These are phyloP conservation scores for Rhipidura dahli DNA, from an alignment of 2,113 vertebrate species.

Conservation along the genomic window DNA sequence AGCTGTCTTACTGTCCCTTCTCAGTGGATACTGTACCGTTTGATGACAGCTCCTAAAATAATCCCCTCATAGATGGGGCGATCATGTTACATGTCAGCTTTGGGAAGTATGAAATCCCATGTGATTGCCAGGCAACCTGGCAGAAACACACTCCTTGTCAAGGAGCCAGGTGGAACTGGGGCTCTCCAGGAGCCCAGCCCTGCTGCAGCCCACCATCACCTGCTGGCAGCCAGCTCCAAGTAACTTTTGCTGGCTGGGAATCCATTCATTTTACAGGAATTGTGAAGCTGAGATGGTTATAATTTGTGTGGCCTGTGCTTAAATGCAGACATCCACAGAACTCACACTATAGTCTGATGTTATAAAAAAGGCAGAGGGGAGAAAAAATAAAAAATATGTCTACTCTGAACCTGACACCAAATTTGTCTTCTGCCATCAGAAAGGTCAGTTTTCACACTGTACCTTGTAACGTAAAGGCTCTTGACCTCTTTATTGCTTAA, in stretches of 20 bases:
- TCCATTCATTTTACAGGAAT: not conserved
- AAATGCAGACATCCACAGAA: not conserved
- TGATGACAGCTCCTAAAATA: conserved; percentile 25
- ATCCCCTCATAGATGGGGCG: not conserved
- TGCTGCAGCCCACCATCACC: not conserved
- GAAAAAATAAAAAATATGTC: not conserved
- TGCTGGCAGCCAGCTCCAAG: not conserved
- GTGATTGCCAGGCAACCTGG: conserved; percentile 30
- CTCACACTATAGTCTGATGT: not conserved
- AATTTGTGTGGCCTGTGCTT: not conserved
- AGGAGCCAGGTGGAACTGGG: not conserved
- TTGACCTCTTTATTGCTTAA: not conserved
- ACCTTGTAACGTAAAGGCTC: not conserved
- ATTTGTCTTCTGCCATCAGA: not conserved
- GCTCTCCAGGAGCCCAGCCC: not conserved
- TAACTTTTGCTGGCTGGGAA: not conserved
- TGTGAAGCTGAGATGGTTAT: not conserved
- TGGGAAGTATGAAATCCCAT: not conserved
- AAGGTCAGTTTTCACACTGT: not conserved
- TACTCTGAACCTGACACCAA: not conserved
- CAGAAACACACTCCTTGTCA: not conserved
- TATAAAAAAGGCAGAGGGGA: no score
- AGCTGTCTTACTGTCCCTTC: not conserved
- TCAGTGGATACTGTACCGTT: not conserved
- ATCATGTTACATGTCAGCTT: not conserved